A percentile compares a stretch with the other conserved stretches of the same genome.
These are phyloP conservation scores for Orthosia cruda DNA, from an alignment of 2,888 invertebrate species.

Conservation along the genomic window DNA sequence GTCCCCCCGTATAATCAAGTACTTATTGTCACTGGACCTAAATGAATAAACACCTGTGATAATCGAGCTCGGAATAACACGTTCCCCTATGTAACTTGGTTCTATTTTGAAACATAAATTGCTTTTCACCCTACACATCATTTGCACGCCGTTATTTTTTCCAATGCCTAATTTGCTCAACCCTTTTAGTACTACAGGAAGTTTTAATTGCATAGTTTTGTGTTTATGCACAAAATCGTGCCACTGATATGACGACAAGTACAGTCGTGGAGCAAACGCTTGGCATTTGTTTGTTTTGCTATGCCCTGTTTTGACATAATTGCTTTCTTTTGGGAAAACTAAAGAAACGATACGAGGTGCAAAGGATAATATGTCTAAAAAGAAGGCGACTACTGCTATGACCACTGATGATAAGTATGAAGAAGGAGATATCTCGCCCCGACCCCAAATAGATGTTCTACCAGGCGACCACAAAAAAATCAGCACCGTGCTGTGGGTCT, in stretches of 20 bases:
- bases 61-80: conserved; percentile 44
- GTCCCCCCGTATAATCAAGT: conserved; percentile 46
- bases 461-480: too few relatives aligned
- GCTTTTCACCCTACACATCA: conserved; percentile 59
- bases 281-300: conserved; percentile 18
- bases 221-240: conserved; percentile 59
- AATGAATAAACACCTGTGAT: conserved; percentile 60
- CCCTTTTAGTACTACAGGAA: conserved; percentile 61
- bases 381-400: too few relatives aligned
- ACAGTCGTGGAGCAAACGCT: conserved; percentile 40
- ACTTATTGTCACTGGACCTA: conserved; percentile 51
- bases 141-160: conserved; percentile 61
- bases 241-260: conserved; percentile 59
- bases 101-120: conserved; percentile 66
- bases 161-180: conserved; percentile 61
- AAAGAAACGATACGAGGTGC: too few relatives aligned
- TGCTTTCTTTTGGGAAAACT: too few relatives aligned
- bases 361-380: too few relatives aligned
- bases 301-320: too few relatives aligned
- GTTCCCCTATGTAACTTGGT: conserved; percentile 26
- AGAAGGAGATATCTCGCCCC: too few relatives aligned
- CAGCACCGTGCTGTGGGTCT: too few relatives aligned
- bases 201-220: conserved; percentile 67
- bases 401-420: too few relatives aligned
- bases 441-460: background rate